Percentiles rank a stretch among this genome's conserved stretches.
Evolutionary conservation across 2,797 vertebrate species (phyloP).

Genomic region (Sebastes iracundus): DNA sequence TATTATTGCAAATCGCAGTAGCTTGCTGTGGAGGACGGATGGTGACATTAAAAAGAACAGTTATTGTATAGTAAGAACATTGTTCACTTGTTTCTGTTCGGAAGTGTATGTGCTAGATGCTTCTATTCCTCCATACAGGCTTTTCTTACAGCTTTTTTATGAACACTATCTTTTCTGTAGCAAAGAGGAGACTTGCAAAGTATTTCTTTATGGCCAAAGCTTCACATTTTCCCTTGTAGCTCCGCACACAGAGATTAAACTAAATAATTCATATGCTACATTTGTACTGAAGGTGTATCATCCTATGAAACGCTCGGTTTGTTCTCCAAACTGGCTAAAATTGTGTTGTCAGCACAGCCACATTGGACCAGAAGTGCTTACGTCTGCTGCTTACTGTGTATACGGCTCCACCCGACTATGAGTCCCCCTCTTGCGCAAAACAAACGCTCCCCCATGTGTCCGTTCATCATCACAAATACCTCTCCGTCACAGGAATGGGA

Average conservation of each 20-base stretch:
- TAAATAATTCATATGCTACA: constrained; percentile 67
- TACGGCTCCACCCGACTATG: constrained; percentile 20
- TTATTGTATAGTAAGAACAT: constrained; percentile 2
- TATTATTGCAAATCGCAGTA: constrained; percentile 3
- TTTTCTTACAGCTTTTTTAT: constrained; percentile 21
- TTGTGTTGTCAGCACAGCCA: constrained; percentile 65
- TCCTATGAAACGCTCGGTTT: constrained; percentile 54
- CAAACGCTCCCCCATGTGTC: constrained; percentile 49
- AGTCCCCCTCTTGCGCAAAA: constrained; percentile 36
- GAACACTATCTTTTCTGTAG: not conserved
- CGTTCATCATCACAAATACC: constrained; percentile 62
- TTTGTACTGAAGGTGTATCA: constrained; percentile 57
- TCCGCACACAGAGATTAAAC: constrained; percentile 42
- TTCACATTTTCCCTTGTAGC: constrained; percentile 24
- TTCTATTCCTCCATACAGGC: not conserved
- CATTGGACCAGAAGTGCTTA: constrained; percentile 58
- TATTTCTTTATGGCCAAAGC: constrained; percentile 33
- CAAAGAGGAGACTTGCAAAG: constrained; percentile 18
- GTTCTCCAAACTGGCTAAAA: constrained; percentile 51
- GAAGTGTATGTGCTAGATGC: not conserved
- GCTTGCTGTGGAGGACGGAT: not conserved
- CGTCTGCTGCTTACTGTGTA: constrained; percentile 37
- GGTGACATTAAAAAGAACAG: not conserved
- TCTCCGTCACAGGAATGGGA: constrained; percentile 48
- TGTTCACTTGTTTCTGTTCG: constrained; percentile 14